A percentile compares a stretch with the other conserved stretches of the same genome.
These are phyloP conservation scores for Strigops habroptila DNA, from an alignment of 2,113 vertebrate species.

Conservation along the genomic window DNA sequence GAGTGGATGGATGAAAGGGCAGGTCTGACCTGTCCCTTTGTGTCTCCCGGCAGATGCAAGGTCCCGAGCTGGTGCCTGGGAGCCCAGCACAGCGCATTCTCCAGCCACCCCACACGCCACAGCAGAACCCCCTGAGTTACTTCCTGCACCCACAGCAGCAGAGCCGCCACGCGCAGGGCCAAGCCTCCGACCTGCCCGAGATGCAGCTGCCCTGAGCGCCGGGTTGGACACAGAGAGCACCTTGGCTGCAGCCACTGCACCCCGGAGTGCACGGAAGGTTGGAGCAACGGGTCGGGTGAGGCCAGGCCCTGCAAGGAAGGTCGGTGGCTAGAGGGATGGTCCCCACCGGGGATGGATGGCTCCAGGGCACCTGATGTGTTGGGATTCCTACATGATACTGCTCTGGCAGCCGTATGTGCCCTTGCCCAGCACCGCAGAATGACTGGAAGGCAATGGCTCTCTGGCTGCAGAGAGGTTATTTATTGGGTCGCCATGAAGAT, in stretches of 20 bases:
- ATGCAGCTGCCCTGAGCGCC: conserved; percentile 76
- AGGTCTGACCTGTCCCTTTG: not conserved
- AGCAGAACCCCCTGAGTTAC: conserved; percentile 73
- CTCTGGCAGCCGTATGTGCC: not conserved
- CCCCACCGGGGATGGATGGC: accelerated
- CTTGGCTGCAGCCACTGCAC: not conserved
- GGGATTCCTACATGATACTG: not conserved
- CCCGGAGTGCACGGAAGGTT: accelerated
- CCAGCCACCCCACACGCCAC: conserved; percentile 66
- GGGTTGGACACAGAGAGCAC: not conserved
- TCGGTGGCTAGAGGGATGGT: not conserved
- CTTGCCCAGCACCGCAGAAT: not conserved
- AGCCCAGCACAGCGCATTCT: conserved; percentile 66
- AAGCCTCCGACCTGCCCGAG: conserved; percentile 75
- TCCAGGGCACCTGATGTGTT: accelerated
- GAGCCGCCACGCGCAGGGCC: conserved; percentile 52
- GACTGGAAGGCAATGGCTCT: not conserved
- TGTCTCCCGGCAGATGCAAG: conserved; percentile 72
- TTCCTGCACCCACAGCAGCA: conserved; percentile 72
- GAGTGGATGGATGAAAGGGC: accelerated
- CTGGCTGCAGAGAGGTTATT: not conserved
- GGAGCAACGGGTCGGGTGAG: not conserved
- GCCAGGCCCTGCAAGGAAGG: not conserved
- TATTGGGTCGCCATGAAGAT: accelerated
- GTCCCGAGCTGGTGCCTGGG: conserved; percentile 69